Evolutionary conservation across 2,888 invertebrate genomes (phyloP), one percentile per base, ranked within the genome.

Genomic region (Tachina grossa): DNA sequence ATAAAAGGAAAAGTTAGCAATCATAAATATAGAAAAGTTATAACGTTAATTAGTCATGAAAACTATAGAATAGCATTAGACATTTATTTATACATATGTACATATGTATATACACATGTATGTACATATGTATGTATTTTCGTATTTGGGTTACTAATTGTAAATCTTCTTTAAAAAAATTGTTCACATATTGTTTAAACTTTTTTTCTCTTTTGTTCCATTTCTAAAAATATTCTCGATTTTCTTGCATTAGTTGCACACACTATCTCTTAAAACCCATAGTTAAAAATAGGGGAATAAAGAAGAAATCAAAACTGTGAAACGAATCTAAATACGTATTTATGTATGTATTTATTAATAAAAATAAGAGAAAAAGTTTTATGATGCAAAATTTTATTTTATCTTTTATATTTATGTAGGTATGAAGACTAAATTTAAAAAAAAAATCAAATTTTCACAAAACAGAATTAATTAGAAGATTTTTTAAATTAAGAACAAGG

Each of bases 141-240:
- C 31, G 31, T 31, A 31, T 31, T 31, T 31, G 31, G 31, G 6
- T 31, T 31, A 31, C 31, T 31, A 57, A 8, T 43, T 31, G 14
- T 14, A 14, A 47, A 47, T 47, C 14, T 13, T 49, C 8, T 49
- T 8, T 13, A 6, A 49, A 19, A 49, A 74, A 74, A 49, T 49
- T 74, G 61, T 49, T 59, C 72, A 61, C 59, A 16, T n/a, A 61
- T 45, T 43, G 43, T 71, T 45, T 13, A 10, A 5, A 41, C 13
- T 41, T 53, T 14, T 41, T 53, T 14, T 16, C 14, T 49, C 19
- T 45, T 74, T n/a, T 39, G 53, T 59, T 72, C 39, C 41, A 61
- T 61, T 63, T 74, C 61, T 74, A 74, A 63, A 74, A 74, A 74
- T 74, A 74, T 63, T 61, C 11, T 74, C 49, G 41, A 14, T 19